Evolutionary conservation across 2,888 invertebrate species (phyloP), one percentile per base, ranked within the genome.

Genomic region (Thecophora atra): DNA sequence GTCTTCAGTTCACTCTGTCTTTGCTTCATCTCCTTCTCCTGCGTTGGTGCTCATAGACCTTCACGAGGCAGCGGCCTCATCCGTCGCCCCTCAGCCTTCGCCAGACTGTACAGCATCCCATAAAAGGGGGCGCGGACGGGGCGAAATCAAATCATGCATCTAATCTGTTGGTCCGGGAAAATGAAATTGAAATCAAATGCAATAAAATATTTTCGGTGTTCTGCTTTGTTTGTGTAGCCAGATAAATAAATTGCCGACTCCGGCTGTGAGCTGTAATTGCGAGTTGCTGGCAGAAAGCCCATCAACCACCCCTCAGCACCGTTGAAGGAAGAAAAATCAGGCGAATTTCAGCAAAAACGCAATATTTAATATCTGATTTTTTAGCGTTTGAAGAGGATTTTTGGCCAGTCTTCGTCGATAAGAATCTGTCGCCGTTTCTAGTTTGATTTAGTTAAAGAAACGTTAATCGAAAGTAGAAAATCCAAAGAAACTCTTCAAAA

Each of bases 181-280:
- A 80, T 76, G 77, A 74, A 79, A 81, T 80, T 77, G 78, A 75
- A 76, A 52, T 70, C 51, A 72, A 79, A 82, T 76, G 76, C 75
- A 81, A 80, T 80, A 80, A 78, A 73, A 72, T 63, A 66, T 71
- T 68, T 67, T 54, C 37, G 74, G 73, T 52, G 44, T 74, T 74
- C 72, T 74, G 67, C 54, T 72, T 69, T 26, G 69, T 72, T 67
- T 72, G 63, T 71, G 54, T 28, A 63, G 63, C 37, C 6, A 42
- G 51, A 64, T 68, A 74, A 72, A 72, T 77, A 73, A 73, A 73
- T 73, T 62, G 60, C 58, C 15, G 69, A 66, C 42, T 68, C 42
- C 58, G 65, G 69, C 73, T 74, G 75, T 71, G 72, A 72, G 77
- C 77, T 79, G 75, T 77, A 81, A 81, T 82, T 81, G 77, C 75